Conservation (phyloP, 2,888 invertebrate species). For the Lycocerus yunnanus region DNA sequence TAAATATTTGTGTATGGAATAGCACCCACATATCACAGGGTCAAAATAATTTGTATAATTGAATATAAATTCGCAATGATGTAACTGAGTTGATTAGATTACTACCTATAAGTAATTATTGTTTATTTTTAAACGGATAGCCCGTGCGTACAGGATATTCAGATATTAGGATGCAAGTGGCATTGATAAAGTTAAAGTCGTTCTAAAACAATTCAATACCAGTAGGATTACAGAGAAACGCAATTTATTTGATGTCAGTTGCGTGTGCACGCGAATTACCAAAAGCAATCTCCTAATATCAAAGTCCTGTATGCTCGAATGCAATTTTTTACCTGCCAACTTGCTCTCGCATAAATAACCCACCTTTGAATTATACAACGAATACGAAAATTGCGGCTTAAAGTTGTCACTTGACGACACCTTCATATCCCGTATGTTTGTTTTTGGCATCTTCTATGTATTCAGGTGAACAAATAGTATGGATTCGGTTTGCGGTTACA, state of each 20-base stretch:
- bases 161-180: slow-evolving; percentile 19
- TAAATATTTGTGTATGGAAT: not conserved
- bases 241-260: slow-evolving; percentile 32
- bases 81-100: not conserved
- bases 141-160: not conserved
- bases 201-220: slow-evolving; percentile 29
- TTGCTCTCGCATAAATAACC: slow-evolving; percentile 28
- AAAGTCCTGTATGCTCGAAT: slow-evolving; percentile 29
- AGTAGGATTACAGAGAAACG: slow-evolving; percentile 29
- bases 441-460: slow-evolving; percentile 35
- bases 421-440: slow-evolving; percentile 36
- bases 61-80: not conserved
- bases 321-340: slow-evolving; percentile 30
- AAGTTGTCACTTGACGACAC: slow-evolving; percentile 30
- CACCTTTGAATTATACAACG: slow-evolving; percentile 29
- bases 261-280: slow-evolving; percentile 30
- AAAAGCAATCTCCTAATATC: slow-evolving; percentile 32
- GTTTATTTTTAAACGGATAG: slow-evolving; percentile 1
- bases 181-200: slow-evolving; percentile 26
- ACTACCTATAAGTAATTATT: not conserved
- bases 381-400: slow-evolving; percentile 31
- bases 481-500: slow-evolving; percentile 24
- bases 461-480: slow-evolving; percentile 36
- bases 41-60: slow-evolving; percentile 1
- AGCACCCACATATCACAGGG: not conserved